Evolutionary conservation across 2,113 vertebrate species (phyloP), one percentile per base, ranked within the genome.

Genomic region (human (Homo sapiens)): DNA sequence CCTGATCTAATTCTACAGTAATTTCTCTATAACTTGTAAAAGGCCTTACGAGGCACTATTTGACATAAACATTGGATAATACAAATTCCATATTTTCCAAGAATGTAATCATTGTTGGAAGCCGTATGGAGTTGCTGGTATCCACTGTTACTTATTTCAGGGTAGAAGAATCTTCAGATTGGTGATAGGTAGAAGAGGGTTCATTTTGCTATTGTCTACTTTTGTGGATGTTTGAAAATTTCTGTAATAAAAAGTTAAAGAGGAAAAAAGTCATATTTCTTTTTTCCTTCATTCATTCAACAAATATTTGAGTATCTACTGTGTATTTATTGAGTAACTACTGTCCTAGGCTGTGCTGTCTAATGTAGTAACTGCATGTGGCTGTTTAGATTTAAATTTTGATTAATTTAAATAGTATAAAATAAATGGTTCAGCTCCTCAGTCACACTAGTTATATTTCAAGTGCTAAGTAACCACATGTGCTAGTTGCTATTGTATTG

Each of bases 351-450:
- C 32, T 80, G 8, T 90, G 48, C 61, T 50, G 8, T 81, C 68
- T 50, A 76, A 48, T 92, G 48, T n/a, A 38, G 91, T 93, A 82
- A 30, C 27, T 12, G 6, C 61, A 76, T 80, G n/a, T 89, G 88
- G n/a, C n/a, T 57, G 80, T 38, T 48, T 55, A n/a, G 20, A 35
- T 55, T 43, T 81, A 82, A 89, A 84, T 95, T 91, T 82, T 57
- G 48, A 59, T 88, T 83, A 55, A 83, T 88, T 90, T 90, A 95
- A 93, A 66, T 55, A 93, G 55, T 94, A 68, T 85, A 82, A 85
- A 87, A 17, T 76, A 85, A 70, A 59, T 72, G 92, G 72, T 95
- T 66, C 6, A 95, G 18, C 20, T 94, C 52, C n/a, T 92, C 8
- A 79, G 61, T 95, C 64, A 92, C 20, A 30, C 38, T 78, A 88